A percentile compares a stretch with the other conserved stretches of the same genome.
phyloP scores from a whole-genome alignment of 2,797 vertebrate species.

The Eremophila alpestris region DNA sequence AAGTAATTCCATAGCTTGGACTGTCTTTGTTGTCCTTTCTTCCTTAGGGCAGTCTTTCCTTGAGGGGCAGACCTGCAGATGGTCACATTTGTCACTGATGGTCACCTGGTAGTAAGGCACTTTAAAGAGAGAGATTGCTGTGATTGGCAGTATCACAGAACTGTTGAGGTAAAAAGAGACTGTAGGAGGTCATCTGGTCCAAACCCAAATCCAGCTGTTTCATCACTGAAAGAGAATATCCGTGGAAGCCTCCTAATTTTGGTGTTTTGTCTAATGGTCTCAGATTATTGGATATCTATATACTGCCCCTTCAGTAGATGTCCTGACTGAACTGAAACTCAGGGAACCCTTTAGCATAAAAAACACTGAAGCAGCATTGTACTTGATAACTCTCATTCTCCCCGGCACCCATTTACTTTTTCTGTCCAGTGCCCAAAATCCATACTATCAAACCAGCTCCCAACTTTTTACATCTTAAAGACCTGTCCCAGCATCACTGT shows the following conservation, averaged over 20 bases:
- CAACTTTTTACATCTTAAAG: background rate
- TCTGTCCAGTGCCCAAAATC: background rate
- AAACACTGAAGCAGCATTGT: background rate
- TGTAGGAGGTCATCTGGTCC: background rate
- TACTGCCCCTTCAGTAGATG: background rate
- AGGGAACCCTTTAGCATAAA: background rate
- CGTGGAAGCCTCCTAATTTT: background rate
- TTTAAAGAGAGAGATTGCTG: background rate
- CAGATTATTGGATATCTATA: background rate
- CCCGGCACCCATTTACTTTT: background rate
- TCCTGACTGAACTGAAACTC: background rate
- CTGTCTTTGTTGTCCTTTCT: background rate
- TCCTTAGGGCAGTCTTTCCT: background rate
- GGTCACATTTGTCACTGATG: background rate
- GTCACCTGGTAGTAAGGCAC: background rate
- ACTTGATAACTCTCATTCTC: background rate
- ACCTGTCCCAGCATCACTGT: background rate
- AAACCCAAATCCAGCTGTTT: background rate
- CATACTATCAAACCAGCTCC: background rate
- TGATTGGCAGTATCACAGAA: background rate
- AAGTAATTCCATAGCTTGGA: background rate
- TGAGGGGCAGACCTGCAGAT: background rate
- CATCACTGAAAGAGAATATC: background rate
- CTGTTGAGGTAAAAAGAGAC: background rate
- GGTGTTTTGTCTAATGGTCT: background rate